Percentiles rank a stretch among this genome's conserved stretches.
Conservation (phyloP, 2,888 invertebrate species). For the Cryptocheilus praepositus region DNA sequence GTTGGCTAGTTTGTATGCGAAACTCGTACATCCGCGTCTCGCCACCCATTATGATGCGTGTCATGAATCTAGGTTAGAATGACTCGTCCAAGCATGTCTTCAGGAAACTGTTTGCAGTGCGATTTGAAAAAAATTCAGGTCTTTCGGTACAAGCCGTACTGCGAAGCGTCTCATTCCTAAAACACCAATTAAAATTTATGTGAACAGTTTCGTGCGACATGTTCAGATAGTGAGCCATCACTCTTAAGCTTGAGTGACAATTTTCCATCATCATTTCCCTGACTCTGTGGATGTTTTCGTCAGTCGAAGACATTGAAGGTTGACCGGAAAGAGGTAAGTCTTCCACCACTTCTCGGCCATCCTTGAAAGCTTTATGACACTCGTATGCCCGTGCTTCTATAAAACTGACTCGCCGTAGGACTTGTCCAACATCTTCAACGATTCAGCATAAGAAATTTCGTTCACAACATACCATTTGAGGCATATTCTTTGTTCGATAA, state of each 20-base stretch:
- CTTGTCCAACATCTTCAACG: conserved; percentile 34
- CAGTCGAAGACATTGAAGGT: conserved; percentile 39
- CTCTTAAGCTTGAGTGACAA: neutral
- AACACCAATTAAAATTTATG: neutral
- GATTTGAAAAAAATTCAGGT: conserved; percentile 1
- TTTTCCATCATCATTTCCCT: conserved; percentile 41
- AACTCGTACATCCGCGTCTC: no score
- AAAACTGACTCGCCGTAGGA: conserved; percentile 28
- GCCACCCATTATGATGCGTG: no score
- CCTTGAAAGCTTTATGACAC: conserved; percentile 37
- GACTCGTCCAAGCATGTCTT: no score
- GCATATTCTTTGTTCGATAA: conserved; percentile 33
- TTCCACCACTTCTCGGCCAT: conserved; percentile 23
- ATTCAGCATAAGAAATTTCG: no score
- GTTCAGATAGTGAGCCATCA: neutral
- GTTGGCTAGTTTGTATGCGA: no score
- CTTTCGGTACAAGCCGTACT: neutral
- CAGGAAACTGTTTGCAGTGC: no score
- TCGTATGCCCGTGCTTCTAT: conserved; percentile 39
- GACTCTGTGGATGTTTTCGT: conserved; percentile 54
- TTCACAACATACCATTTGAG: conserved; percentile 44
- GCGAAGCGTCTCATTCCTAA: neutral
- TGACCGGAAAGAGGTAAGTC: conserved; percentile 35
- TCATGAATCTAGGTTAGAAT: no score
- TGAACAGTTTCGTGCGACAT: neutral